Evolutionary conservation across 2,113 vertebrate genomes (phyloP), one percentile per base, ranked within the genome.

Genomic region (Vidua macroura): DNA sequence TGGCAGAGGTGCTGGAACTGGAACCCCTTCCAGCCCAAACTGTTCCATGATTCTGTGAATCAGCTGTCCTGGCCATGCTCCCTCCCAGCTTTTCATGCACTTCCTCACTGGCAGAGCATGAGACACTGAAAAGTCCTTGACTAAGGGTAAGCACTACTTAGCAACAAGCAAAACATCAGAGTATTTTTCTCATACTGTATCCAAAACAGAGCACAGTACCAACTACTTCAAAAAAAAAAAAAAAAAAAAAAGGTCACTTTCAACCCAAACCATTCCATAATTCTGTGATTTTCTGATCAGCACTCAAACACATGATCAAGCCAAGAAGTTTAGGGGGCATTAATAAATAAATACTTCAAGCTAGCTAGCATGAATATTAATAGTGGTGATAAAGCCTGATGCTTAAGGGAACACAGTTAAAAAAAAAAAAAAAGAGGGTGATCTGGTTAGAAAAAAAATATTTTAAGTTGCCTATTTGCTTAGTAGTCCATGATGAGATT

Each of bases 81-180:
- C 35, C 31, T 83, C 72, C 31, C 49, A 56, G 41, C 31, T 69
- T 77, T 83, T 55, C 0, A 0, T 63, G 41, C 56, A 63, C 63
- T 90, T 83, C 79, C 87, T 77, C 72, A 37, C 56, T 56, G 63
- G 63, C 49, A 77, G 63, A 90, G 63, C 72, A 83, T 49, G 56
- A 83, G 48, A 48, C 79, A 63, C 79, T 33, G 63, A 83, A 63
- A 90, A 90, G 87, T 83, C 79, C 87, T 90, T 83, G 87, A 90
- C 87, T 77, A 24, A 83, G 79, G 63, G 79, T 90, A 83, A 90
- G 72, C 55, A 63, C 49, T 77, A 77, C 87, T 49, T 90, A 90
- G 87, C 87, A 90, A 90, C 79, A 76, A 83, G 63, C 63, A 83
- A 83, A 90, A 90, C 87, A 90, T 55, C 63, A 35, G 41, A 69